These are phyloP conservation scores for Zaprionus inermis DNA, from an alignment of 1,140 invertebrate genomes.

Conservation along the genomic window DNA sequence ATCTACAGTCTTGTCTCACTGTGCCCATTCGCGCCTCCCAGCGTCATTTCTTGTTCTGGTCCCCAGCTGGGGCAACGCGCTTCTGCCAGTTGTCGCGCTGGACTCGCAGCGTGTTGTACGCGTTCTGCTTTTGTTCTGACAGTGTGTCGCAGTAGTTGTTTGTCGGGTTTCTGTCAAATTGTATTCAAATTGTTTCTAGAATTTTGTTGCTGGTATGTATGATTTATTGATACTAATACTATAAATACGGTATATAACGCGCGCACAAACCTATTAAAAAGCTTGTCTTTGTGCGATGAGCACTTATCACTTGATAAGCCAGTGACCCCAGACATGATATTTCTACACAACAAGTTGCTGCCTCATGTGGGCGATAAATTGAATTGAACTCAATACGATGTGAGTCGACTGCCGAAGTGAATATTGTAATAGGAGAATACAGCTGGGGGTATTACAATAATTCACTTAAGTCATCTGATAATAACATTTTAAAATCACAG, in stretches of 20 bases:
- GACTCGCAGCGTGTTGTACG: conserved; percentile 72
- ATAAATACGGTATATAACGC: background rate
- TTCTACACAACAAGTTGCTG: conserved; percentile 11
- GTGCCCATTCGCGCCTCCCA: conserved; percentile 44
- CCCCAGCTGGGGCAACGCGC: conserved; percentile 51
- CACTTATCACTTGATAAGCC: conserved; percentile 61
- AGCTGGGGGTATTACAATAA: too few relatives aligned
- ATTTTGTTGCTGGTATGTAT: conserved; percentile 2
- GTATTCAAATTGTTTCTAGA: background rate
- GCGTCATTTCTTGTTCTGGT: conserved; percentile 62
- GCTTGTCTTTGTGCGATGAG: conserved; percentile 17
- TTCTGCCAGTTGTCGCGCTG: conserved; percentile 70
- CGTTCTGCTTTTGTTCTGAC: conserved; percentile 55
- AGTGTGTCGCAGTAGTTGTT: conserved; percentile 29
- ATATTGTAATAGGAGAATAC: too few relatives aligned
- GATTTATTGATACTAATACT: background rate
- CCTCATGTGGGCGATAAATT: conserved; percentile 55
- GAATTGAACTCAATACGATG: conserved; percentile 51
- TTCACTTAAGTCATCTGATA: too few relatives aligned
- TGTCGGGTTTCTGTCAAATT: background rate
- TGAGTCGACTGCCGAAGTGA: background rate
- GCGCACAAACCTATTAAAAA: conserved; percentile 6
- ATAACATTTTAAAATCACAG: too few relatives aligned
- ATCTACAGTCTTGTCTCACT: conserved; percentile 38
- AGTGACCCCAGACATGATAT: conserved; percentile 57